Conservation (phyloP, 2,113 vertebrate genomes). For the Seriola dumerili region DNA sequence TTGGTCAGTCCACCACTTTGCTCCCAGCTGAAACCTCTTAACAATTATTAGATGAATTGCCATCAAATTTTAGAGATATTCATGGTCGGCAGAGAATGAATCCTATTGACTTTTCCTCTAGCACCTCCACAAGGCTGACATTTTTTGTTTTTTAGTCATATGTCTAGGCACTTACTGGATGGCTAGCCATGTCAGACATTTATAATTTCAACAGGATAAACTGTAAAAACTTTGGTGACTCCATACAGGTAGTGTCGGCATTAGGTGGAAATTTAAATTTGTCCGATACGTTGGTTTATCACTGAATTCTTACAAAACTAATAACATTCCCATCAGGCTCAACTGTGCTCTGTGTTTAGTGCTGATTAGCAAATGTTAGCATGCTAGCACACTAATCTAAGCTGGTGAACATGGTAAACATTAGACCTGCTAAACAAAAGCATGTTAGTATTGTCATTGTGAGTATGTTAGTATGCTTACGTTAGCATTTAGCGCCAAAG, state of each 20-base stretch:
- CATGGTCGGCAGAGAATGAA: neutral
- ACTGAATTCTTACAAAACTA: neutral
- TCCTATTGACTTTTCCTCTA: neutral
- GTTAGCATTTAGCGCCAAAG: neutral
- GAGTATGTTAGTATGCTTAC: neutral
- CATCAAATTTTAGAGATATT: neutral
- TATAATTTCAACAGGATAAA: neutral
- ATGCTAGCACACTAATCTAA: neutral
- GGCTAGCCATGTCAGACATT: neutral
- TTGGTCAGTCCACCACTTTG: neutral
- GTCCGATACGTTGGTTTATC: neutral
- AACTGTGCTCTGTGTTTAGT: slow-evolving; percentile 2
- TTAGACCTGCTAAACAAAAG: neutral
- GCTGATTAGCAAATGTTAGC: slow-evolving; percentile 9
- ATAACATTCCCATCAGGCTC: neutral
- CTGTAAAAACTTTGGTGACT: neutral
- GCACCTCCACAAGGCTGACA: neutral
- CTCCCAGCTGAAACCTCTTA: neutral
- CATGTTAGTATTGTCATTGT: slow-evolving; percentile 4
- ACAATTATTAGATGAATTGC: neutral
- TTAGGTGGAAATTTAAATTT: neutral
- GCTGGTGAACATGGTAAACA: neutral
- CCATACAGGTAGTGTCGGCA: neutral
- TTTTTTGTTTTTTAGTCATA: neutral
- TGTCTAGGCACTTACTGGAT: neutral